A percentile compares a stretch with the other conserved stretches of the same genome.
These are phyloP conservation scores for Tenualosa ilisha DNA, from an alignment of 2,797 vertebrate genomes.

Conservation along the genomic window DNA sequence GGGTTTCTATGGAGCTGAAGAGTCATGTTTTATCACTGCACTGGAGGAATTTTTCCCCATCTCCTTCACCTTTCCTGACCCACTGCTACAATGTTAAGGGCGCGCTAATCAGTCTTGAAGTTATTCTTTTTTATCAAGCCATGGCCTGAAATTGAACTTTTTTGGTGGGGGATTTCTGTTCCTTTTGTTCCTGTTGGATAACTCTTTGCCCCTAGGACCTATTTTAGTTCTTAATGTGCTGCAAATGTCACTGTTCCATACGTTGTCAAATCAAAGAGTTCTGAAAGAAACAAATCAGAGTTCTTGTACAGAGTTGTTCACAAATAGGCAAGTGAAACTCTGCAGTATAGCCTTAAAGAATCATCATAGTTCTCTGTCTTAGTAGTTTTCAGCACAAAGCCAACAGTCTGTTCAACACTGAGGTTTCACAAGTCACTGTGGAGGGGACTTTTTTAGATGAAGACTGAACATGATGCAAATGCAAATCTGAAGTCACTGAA, in stretches of 20 bases:
- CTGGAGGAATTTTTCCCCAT: neutral
- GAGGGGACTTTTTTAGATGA: neutral
- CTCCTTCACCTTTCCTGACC: conserved; percentile 14
- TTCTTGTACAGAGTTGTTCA: neutral
- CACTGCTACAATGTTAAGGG: neutral
- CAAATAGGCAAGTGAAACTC: neutral
- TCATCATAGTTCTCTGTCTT: neutral
- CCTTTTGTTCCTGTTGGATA: conserved; percentile 7
- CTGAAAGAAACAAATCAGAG: neutral
- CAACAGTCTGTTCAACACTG: neutral
- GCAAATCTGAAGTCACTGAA: neutral
- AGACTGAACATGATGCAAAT: neutral
- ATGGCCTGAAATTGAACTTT: neutral
- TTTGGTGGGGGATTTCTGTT: neutral
- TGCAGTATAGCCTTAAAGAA: neutral
- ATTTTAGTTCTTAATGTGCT: neutral
- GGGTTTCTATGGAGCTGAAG: neutral
- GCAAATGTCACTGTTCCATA: neutral
- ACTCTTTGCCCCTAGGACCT: neutral
- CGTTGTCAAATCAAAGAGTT: conserved; percentile 3
- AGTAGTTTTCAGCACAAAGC: neutral
- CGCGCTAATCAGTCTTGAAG: neutral
- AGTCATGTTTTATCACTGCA: conserved; percentile 13
- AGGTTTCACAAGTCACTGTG: neutral
- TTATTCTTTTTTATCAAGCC: neutral